Conservation (phyloP, 2,888 invertebrate genomes). For the Oscheius sp. region DNA sequence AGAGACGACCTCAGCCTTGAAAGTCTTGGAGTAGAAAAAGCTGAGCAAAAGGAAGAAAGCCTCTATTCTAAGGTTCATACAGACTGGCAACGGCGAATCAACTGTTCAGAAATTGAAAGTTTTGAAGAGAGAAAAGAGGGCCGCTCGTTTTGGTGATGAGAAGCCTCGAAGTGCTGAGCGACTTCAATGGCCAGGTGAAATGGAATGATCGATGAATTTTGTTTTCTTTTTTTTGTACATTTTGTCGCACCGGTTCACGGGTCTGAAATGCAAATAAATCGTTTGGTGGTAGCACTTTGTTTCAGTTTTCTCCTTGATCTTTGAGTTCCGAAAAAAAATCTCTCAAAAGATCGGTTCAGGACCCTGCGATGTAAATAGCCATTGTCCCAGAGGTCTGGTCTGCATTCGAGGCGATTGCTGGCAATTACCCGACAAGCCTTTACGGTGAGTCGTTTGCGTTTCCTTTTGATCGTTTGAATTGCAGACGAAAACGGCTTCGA, state of each 20-base stretch:
- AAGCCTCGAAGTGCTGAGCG: constrained; percentile 58
- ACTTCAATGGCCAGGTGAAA: constrained; percentile 65
- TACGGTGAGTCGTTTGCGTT: not conserved
- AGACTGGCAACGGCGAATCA: not conserved
- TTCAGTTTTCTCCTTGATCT: not conserved
- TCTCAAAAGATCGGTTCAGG: too few relatives aligned
- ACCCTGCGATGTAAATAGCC: constrained; percentile 42
- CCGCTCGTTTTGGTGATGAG: too few relatives aligned
- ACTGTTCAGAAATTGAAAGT: not conserved
- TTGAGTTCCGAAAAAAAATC: too few relatives aligned
- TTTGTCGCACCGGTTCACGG: too few relatives aligned
- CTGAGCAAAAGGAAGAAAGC: not conserved
- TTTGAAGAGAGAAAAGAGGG: not conserved
- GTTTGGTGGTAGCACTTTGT: not conserved
- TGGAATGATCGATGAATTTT: not conserved
- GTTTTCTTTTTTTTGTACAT: not conserved
- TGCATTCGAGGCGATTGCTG: constrained; percentile 52
- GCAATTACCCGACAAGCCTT: constrained; percentile 40
- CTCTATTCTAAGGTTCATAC: not conserved
- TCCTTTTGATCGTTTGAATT: not conserved
- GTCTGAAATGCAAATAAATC: not conserved
- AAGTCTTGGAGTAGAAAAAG: constrained; percentile 17
- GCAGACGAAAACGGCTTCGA: not conserved
- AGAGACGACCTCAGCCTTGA: constrained; percentile 10
- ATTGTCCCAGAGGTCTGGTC: constrained; percentile 40